phyloP scores from a whole-genome alignment of 2,797 vertebrate genomes.

The Gallinago stenura region DNA sequence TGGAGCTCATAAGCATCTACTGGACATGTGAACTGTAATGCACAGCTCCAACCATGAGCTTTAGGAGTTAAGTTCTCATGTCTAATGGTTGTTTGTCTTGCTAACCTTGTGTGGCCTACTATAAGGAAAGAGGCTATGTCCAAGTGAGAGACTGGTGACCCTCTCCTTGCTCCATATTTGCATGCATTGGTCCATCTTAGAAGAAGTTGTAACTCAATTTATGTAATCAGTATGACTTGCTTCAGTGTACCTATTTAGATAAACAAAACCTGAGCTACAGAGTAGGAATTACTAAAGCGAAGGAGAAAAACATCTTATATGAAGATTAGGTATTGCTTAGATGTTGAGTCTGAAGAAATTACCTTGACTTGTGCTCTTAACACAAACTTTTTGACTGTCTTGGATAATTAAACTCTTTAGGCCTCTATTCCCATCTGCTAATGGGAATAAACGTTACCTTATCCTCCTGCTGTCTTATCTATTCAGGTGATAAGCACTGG shows the following conservation, averaged over 20 bases:
- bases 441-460: not conserved
- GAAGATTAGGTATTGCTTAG: not conserved
- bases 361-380: not conserved
- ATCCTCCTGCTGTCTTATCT: not conserved
- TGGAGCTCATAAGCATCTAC: not conserved
- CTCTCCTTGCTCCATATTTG: not conserved
- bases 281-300: not conserved
- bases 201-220: not conserved
- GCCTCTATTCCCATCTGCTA: not conserved
- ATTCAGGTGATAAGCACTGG: not conserved
- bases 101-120: not conserved
- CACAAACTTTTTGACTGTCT: not conserved
- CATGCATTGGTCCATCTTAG: not conserved
- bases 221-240: not conserved
- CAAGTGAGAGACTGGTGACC: not conserved
- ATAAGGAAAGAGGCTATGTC: not conserved
- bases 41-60: not conserved
- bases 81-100: not conserved
- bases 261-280: not conserved
- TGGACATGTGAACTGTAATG: not conserved
- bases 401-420: not conserved
- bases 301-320: not conserved
- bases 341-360: not conserved
- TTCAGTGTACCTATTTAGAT: not conserved
- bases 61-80: not conserved